Base-by-base conservation (phyloP, 2,888 invertebrate genomes). In the Metalampra italica region DNA sequence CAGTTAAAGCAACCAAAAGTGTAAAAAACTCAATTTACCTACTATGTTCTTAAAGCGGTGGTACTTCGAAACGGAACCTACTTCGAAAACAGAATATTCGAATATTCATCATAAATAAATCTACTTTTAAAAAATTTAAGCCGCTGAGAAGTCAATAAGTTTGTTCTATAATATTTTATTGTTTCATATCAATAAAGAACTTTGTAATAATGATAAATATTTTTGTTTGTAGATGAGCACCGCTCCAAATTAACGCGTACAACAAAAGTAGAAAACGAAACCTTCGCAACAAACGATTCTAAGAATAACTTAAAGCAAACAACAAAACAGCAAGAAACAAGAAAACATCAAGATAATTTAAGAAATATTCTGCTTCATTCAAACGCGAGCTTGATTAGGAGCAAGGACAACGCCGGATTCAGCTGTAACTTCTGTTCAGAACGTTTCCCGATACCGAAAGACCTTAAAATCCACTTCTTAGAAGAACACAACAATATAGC, bases 381-480 rank as follows among this genome's bases (percentile, higher is more conserved):
- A 9, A 71, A 71, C 40, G 70, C 68, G 5, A 68, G 47, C 29
- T 51, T 64, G 45, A 64, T 68, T 12, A 59, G 62, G 34, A 56
- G 61, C 12, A 67, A 68, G 52, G 52, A 52, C 34, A 39, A 46
- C 15, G 48, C 49, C 13, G 56, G 64, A 4, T 71, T 64, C 49
- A 56, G 51, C 7, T 75, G 75, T 36, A 64, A 58, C 43, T 74
- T 68, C 43, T 75, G 75, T 13, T 48, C 57, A 0, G 61, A 66
- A 30, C 57, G 56, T 15, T 75, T 61, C 34, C 47, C 46, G 12
- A 40, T 57, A 1, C 68, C 74, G 0, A 50, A 54, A n/a, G 59
- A 65, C 22, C 55, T 73, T 30, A 75, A 75, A 45, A 7, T 43
- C 1, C 74, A 75, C 54, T 66, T 55, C 32, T 49, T 68, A 3